These are phyloP conservation scores for Heterochromis multidens DNA, from an alignment of 2,113 vertebrate genomes.

Conservation along the genomic window DNA sequence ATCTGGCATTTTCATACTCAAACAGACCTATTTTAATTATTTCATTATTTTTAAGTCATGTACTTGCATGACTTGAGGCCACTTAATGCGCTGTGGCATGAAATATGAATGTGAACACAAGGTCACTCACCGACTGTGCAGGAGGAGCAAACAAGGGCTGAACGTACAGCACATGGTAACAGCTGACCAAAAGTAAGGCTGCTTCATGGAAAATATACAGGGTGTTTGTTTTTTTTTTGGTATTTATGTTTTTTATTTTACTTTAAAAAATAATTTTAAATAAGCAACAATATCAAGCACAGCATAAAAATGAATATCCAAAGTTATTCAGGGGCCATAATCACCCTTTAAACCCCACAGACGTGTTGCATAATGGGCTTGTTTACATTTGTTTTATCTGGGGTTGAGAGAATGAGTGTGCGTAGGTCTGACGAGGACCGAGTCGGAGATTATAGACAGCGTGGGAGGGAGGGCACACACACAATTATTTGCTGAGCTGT, in stretches of 20 bases:
- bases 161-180: not conserved
- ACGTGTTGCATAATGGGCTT: slow-evolving; percentile 35
- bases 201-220: not conserved
- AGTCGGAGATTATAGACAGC: slow-evolving; percentile 21
- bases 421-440: slow-evolving; percentile 26
- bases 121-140: not conserved
- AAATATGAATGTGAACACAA: not conserved
- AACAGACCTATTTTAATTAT: not conserved
- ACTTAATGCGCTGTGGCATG: not conserved
- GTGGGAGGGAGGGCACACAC: slow-evolving; percentile 39
- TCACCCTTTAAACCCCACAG: slow-evolving; percentile 16
- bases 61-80: not conserved
- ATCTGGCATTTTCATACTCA: slow-evolving; percentile 33
- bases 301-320: not conserved
- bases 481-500: not conserved
- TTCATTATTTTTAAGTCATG: not conserved
- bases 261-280: not conserved
- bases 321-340: not conserved
- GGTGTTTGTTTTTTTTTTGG: rapidly evolving
- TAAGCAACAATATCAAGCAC: not conserved
- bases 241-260: not conserved
- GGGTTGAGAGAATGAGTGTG: slow-evolving; percentile 20
- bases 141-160: not conserved
- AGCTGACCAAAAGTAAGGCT: not conserved
- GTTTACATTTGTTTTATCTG: slow-evolving; percentile 40